Conservation (phyloP, 2,888 invertebrate species). For the Hirtodrosophila alboralis region DNA sequence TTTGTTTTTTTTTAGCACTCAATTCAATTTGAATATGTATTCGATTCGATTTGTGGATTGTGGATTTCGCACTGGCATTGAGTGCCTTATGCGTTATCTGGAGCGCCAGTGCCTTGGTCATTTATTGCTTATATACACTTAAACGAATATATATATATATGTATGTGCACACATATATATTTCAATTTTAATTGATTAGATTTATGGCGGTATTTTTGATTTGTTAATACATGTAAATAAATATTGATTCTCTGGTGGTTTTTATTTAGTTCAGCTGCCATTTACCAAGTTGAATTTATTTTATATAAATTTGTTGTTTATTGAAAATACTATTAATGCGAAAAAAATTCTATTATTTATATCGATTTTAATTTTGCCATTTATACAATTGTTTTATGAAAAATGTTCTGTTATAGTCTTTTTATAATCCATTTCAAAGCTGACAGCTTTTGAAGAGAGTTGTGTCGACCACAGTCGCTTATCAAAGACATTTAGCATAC, state of each 20-base stretch:
- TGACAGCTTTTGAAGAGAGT: conserved; percentile 3
- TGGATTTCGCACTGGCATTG: too few relatives aligned
- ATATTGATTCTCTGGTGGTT: conserved; percentile 6
- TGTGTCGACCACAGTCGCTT: conserved; percentile 8
- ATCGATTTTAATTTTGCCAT: too few relatives aligned
- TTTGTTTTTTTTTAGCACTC: conserved; percentile 29
- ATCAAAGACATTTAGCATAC: conserved; percentile 3
- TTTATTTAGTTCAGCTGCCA: background rate
- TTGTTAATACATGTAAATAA: conserved; percentile 25
- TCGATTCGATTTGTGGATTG: background rate
- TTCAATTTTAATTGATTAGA: conserved; percentile 54
- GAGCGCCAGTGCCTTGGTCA: conserved; percentile 31
- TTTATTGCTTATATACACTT: conserved; percentile 15
- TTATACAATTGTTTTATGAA: too few relatives aligned
- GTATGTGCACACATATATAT: conserved; percentile 11
- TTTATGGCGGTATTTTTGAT: conserved; percentile 49
- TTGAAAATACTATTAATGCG: too few relatives aligned
- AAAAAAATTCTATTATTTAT: too few relatives aligned
- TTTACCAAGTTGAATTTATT: too few relatives aligned
- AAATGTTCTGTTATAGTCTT: background rate
- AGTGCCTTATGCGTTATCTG: conserved; percentile 33
- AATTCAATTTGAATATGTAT: conserved; percentile 40
- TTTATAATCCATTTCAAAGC: conserved; percentile 4
- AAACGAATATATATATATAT: background rate
- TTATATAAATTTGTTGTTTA: too few relatives aligned